Conservation (phyloP, 1,140 invertebrate species). For the Panagrolaimus sp. region DNA sequence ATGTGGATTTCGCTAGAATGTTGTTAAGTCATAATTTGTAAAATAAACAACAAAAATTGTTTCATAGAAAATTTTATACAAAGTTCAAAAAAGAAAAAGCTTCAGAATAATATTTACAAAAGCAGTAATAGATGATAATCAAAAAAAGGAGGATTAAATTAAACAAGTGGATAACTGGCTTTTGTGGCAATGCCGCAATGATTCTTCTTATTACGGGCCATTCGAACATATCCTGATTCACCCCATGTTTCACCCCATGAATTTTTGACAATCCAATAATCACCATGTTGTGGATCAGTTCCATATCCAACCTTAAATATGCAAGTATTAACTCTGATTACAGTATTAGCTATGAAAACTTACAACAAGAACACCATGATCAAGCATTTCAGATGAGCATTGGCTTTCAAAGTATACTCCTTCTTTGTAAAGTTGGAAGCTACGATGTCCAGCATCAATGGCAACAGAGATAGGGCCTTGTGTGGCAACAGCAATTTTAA, state of each 20-base stretch:
- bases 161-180: conserved; percentile 61
- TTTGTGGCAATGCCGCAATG: conserved; percentile 63
- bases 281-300: conserved; percentile 63
- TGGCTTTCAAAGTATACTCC: conserved; percentile 68
- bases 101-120: no score
- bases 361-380: conserved; percentile 80
- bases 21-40: no score
- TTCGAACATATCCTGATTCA: conserved; percentile 63
- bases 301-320: conserved; percentile 87
- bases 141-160: conserved; percentile 23
- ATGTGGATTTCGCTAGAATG: no score
- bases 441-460: conserved; percentile 77
- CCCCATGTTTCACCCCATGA: conserved; percentile 62
- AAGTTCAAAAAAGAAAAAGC: no score
- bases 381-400: conserved; percentile 70
- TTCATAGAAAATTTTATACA: no score
- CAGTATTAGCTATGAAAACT: no score
- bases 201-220: conserved; percentile 62
- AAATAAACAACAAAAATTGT: no score
- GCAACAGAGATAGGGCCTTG: conserved; percentile 76
- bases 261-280: conserved; percentile 88
- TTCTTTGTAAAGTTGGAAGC: conserved; percentile 71
- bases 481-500: conserved; percentile 74
- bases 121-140: no score
- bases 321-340: no score